Evolutionary conservation across 2,888 invertebrate species (phyloP).

Genomic region (Drosophila limbata): DNA sequence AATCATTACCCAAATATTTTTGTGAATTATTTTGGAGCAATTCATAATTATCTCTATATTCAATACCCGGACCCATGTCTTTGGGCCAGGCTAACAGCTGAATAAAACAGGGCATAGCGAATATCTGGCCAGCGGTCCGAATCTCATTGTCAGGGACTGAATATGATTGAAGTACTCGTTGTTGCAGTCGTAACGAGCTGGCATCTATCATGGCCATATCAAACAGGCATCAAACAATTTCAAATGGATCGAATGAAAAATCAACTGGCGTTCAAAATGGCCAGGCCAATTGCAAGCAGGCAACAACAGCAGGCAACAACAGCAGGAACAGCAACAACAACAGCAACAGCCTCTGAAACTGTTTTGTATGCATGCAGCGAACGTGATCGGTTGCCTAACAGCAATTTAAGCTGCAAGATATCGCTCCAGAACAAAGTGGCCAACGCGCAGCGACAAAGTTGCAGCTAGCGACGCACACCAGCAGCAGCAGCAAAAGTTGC

Average conservation of each 20-base stretch:
- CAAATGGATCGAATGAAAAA: constrained; percentile 82
- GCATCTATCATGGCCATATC: constrained; percentile 80
- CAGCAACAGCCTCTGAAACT: constrained; percentile 46
- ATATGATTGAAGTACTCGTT: constrained; percentile 52
- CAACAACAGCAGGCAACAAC: constrained; percentile 19
- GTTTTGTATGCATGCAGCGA: constrained; percentile 78
- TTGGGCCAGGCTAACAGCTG: constrained; percentile 14
- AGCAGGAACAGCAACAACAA: constrained; percentile 13
- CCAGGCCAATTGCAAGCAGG: constrained; percentile 68
- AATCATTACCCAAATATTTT: no score
- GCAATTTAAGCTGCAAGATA: constrained; percentile 74
- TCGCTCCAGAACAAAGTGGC: constrained; percentile 79
- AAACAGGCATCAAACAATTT: constrained; percentile 79
- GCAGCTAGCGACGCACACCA: constrained; percentile 67
- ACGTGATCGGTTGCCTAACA: constrained; percentile 78
- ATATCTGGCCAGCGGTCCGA: constrained; percentile 30
- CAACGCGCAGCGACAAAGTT: constrained; percentile 71
- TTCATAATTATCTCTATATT: no score
- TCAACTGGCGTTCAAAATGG: constrained; percentile 76
- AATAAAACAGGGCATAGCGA: constrained; percentile 29
- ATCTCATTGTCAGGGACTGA: constrained; percentile 52
- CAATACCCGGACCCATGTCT: neutral
- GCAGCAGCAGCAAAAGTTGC: constrained; percentile 35
- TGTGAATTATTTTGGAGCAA: no score
- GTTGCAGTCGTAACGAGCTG: constrained; percentile 70